These are phyloP conservation scores for Mactra quadrangularis DNA, from an alignment of 1,140 invertebrate genomes.

Conservation along the genomic window DNA sequence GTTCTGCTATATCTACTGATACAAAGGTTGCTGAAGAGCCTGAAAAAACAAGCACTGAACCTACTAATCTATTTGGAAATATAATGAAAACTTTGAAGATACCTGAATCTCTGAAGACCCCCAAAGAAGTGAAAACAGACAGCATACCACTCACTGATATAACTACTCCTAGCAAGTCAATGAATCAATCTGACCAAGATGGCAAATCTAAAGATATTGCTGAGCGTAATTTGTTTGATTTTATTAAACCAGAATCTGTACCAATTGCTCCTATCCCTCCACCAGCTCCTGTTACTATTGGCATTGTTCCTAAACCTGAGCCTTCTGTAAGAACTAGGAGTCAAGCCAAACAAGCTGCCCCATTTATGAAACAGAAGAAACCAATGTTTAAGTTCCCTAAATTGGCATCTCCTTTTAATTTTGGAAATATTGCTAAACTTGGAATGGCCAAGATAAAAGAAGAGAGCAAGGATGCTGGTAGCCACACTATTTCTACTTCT, in stretches of 20 bases:
- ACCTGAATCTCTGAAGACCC: neutral
- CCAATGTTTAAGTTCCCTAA: constrained; percentile 61
- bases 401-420: constrained; percentile 34
- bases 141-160: neutral
- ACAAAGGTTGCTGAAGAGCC: neutral
- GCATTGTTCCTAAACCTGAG: too few species aligned
- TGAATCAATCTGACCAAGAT: neutral
- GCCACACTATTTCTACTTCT: neutral
- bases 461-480: constrained; percentile 18
- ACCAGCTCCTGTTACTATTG: neutral
- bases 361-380: constrained; percentile 3
- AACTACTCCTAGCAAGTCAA: neutral
- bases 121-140: neutral
- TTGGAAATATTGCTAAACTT: constrained; percentile 59
- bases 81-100: constrained; percentile 34
- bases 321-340: too few species aligned
- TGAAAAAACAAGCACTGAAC: too few species aligned
- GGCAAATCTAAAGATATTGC: constrained; percentile 23
- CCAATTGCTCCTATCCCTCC: neutral
- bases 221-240: constrained; percentile 52
- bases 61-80: constrained; percentile 31
- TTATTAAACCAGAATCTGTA: constrained; percentile 33
- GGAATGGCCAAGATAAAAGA: constrained; percentile 48
- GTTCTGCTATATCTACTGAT: neutral
- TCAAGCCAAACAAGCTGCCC: too few species aligned